These are phyloP conservation scores for Oligia latruncula DNA, from an alignment of 2,888 invertebrate species.

Conservation along the genomic window DNA sequence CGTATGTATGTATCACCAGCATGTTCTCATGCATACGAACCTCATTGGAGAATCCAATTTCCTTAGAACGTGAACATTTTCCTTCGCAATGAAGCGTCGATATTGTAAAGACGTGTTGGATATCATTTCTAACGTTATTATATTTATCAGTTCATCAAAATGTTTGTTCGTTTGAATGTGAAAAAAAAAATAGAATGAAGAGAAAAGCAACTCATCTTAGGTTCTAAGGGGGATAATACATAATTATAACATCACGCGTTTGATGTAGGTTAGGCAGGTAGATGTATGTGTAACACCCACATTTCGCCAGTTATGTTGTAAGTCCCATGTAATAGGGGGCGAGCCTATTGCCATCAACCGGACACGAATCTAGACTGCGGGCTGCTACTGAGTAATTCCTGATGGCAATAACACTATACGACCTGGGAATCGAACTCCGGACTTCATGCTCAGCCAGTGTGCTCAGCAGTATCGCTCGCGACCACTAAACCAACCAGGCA, in stretches of 20 bases:
- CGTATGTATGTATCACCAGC: conserved; percentile 17
- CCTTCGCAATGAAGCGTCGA: conserved; percentile 72
- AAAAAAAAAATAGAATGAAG: neutral
- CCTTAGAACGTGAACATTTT: conserved; percentile 80
- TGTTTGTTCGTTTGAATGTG: neutral
- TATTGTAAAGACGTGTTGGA: conserved; percentile 69
- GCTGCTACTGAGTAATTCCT: neutral
- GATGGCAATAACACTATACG: neutral
- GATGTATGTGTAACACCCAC: neutral
- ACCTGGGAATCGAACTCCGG: neutral
- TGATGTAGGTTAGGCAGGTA: neutral
- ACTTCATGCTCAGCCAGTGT: too few species aligned
- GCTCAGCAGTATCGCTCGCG: neutral
- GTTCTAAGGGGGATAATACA: neutral
- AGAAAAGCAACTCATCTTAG: neutral
- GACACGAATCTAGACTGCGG: neutral
- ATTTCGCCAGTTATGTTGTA: neutral
- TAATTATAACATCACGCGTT: neutral
- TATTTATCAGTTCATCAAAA: conserved; percentile 51
- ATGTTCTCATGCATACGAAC: conserved; percentile 56
- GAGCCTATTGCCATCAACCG: too few species aligned
- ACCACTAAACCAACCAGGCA: neutral
- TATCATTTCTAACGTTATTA: conserved; percentile 48
- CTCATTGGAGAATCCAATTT: conserved; percentile 82
- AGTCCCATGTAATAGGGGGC: neutral